phyloP scores from a whole-genome alignment of 1,140 invertebrate genomes.

The Microplitis demolitor region DNA sequence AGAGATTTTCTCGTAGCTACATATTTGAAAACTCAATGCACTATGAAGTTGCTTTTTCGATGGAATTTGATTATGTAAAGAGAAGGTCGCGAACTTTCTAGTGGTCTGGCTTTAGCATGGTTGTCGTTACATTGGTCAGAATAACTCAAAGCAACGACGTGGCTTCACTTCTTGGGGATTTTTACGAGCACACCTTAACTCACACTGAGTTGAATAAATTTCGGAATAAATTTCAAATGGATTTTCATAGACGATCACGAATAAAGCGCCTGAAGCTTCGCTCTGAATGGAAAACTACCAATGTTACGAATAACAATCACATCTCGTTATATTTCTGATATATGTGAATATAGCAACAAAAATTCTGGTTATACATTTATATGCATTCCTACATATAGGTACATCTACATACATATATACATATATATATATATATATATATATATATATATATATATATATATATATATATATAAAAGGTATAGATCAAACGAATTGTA shows the following conservation, averaged over 20 bases:
- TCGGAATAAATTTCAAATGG: conserved; percentile 27
- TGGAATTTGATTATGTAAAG: conserved; percentile 46
- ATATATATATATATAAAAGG: no score
- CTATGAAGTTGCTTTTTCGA: conserved; percentile 39
- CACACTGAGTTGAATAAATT: conserved; percentile 31
- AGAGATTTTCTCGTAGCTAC: neutral
- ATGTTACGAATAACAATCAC: conserved; percentile 10
- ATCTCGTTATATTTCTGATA: conserved; percentile 1
- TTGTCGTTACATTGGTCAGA: conserved; percentile 27
- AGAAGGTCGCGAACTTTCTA: conserved; percentile 35
- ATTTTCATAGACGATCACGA: conserved; percentile 18
- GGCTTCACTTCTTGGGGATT: neutral
- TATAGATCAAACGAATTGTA: no score
- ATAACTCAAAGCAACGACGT: conserved; percentile 32
- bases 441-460: no score
- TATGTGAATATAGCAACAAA: no score
- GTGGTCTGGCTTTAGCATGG: conserved; percentile 15
- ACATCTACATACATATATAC: no score
- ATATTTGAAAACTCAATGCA: neutral
- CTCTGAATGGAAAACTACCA: neutral
- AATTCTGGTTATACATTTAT: no score
- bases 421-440: no score
- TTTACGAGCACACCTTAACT: neutral
- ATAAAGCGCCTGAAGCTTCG: neutral
- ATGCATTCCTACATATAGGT: no score